A percentile compares a stretch with the other conserved stretches of the same genome.
Conservation (phyloP, 1,140 invertebrate genomes). For the Sitodiplosis mosellana region DNA sequence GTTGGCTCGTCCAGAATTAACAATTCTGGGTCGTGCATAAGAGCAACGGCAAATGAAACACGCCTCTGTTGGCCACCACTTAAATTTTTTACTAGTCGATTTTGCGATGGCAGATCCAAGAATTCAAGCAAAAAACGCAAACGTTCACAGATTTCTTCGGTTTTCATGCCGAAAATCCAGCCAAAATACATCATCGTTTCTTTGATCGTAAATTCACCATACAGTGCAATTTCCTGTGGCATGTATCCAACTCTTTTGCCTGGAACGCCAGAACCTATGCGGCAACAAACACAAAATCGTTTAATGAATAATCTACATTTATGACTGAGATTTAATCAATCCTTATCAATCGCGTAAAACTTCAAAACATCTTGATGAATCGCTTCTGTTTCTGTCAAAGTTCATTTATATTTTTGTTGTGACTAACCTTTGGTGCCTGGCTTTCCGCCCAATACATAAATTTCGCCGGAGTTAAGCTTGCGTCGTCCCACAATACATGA, state of each 20-base stretch:
- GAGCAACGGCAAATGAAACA: slow-evolving; percentile 79
- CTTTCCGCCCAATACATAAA: slow-evolving; percentile 63
- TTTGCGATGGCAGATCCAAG: slow-evolving; percentile 68
- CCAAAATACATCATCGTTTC: slow-evolving; percentile 95
- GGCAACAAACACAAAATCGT: too few species aligned
- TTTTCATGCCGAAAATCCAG: slow-evolving; percentile 84
- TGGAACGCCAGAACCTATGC: slow-evolving; percentile 57
- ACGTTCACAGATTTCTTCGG: slow-evolving; percentile 56
- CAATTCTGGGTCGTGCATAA: slow-evolving; percentile 83
- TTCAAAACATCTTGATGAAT: too few species aligned
- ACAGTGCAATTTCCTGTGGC: slow-evolving; percentile 83
- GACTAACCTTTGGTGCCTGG: slow-evolving; percentile 53
- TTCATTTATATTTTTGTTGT: too few species aligned
- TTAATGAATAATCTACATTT: too few species aligned
- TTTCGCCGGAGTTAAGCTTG: slow-evolving; percentile 55
- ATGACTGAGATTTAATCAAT: too few species aligned
- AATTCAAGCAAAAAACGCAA: slow-evolving; percentile 79
- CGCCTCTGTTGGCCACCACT: slow-evolving; percentile 85
- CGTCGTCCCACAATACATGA: slow-evolving; percentile 68
- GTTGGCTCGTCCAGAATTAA: slow-evolving; percentile 90
- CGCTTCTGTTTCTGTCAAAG: too few species aligned
- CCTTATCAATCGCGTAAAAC: too few species aligned
- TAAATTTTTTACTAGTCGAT: slow-evolving; percentile 71
- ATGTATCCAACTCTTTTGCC: slow-evolving; percentile 71
- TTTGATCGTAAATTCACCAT: slow-evolving; percentile 83